Evolutionary conservation across 92 coral and sea anemone genomes (phyloP).

Genomic region (Umimayanthus kanabou): DNA sequence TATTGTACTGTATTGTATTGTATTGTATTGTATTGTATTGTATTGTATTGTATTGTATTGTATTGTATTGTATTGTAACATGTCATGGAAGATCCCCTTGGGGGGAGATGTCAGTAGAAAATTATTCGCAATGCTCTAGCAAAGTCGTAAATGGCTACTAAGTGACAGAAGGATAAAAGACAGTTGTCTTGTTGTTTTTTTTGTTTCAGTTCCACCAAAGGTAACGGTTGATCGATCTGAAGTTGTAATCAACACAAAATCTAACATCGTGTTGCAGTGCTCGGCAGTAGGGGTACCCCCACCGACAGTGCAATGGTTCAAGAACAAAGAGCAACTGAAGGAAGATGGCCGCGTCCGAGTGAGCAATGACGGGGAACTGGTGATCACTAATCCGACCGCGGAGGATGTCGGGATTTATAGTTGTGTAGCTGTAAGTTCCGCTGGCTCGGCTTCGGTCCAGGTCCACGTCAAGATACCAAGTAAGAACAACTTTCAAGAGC

Average conservation of each 20-base stretch:
- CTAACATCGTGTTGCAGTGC: slow-evolving; percentile 61
- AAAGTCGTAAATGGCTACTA: not conserved
- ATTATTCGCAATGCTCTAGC: not conserved
- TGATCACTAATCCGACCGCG: slow-evolving; percentile 63
- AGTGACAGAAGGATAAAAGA: not conserved
- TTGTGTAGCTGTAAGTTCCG: slow-evolving; percentile 71
- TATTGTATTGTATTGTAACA: too few relatives aligned
- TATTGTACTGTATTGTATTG: too few relatives aligned
- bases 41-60: too few relatives aligned
- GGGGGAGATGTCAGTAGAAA: too few relatives aligned
- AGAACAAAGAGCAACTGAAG: slow-evolving; percentile 49
- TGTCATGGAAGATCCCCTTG: too few relatives aligned
- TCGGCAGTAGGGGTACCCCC: slow-evolving; percentile 75
- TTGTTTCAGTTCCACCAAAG: slow-evolving; percentile 68
- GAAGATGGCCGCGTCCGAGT: slow-evolving; percentile 52
- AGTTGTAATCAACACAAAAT: slow-evolving; percentile 57
- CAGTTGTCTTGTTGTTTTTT: not conserved
- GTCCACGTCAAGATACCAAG: slow-evolving; percentile 63
- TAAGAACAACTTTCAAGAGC: slow-evolving; percentile 36
- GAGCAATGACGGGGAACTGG: slow-evolving; percentile 55
- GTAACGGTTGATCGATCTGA: slow-evolving; percentile 67
- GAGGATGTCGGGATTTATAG: slow-evolving; percentile 76
- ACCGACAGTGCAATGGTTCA: slow-evolving; percentile 72
- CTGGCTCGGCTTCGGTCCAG: slow-evolving; percentile 60
- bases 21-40: too few relatives aligned